Base-by-base conservation (phyloP, 2,113 vertebrate genomes). In the Struthio camelus region DNA sequence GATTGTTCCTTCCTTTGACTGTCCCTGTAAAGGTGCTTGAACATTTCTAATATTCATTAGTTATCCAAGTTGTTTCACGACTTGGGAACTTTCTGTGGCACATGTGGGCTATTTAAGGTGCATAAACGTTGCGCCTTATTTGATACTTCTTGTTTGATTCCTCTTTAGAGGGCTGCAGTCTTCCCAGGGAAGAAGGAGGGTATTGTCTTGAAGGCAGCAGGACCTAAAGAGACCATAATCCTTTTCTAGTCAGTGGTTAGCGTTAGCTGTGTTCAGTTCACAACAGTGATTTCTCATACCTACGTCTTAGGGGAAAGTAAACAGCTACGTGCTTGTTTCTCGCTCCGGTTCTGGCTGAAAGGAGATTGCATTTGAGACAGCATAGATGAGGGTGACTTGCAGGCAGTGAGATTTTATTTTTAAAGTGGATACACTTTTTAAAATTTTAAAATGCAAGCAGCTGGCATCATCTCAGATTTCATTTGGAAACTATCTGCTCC, bases 401-500 rank as follows among this genome's bases (percentile, higher is more conserved):
- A 87, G 56, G 71, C 87, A 91, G 56, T 36, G n/a, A 93, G 61
- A 84, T 93, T 96, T 97, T 95, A 84, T 95, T 94, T 95, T 96
- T 90, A 65, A 95, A 94, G 48, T 28, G 77, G 84, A 78, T 88
- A 87, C 85, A 59, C 67, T 95, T 82, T 89, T n/a, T n/a, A n/a
- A n/a, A n/a, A n/a, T n/a, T n/a, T n/a, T n/a, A n/a, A n/a, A n/a
- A n/a, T n/a, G 22, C 89, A 96, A 61, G 71, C 94, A 97, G 89
- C 91, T 95, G 89, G 89, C 81, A 93, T 85, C 56, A 54, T 92
- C 93, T 95, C 81, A 94, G 75, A 71, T 97, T 96, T 95, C 89
- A 91, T 94, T 95, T 97, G 87, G 95, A 93, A 92, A 82, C 78
- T 95, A 87, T 94, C 91, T 90, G 54, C 75, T 96, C 40, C 89